Conservation (phyloP, 2,888 invertebrate species). For the Stramonita haemastoma region DNA sequence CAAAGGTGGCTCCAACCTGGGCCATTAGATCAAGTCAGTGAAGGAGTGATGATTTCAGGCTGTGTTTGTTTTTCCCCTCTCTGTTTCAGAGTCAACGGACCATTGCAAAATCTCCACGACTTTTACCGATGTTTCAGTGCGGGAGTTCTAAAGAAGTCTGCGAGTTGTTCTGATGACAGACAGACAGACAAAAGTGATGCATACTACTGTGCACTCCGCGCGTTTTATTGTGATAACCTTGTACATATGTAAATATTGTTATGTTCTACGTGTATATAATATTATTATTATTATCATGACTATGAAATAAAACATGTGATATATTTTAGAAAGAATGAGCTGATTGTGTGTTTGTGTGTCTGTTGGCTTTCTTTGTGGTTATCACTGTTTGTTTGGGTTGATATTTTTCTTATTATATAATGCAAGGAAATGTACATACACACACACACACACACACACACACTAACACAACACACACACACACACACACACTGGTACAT, state of each 20-base stretch:
- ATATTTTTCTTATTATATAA: too few species aligned
- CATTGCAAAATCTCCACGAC: slow-evolving; percentile 43
- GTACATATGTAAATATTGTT: slow-evolving; percentile 11
- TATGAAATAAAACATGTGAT: slow-evolving; percentile 15
- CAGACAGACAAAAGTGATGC: neutral
- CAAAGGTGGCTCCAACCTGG: too few species aligned
- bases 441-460: too few species aligned
- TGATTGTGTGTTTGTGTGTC: neutral
- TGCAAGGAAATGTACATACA: too few species aligned
- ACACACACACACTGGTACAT: too few species aligned
- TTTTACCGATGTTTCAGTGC: slow-evolving; percentile 46
- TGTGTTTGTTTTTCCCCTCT: too few species aligned
- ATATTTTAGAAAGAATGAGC: neutral
- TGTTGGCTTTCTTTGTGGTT: too few species aligned
- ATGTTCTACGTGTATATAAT: neutral
- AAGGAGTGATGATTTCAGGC: too few species aligned
- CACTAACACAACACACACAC: too few species aligned
- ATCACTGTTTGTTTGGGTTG: too few species aligned
- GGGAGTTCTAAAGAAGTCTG: slow-evolving; percentile 25
- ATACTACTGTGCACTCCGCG: neutral
- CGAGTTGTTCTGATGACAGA: slow-evolving; percentile 23
- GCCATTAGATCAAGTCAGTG: too few species aligned
- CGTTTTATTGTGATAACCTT: neutral
- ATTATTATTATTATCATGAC: neutral
- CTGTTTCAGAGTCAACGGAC: slow-evolving; percentile 44